Evolutionary conservation across 2,888 invertebrate species (phyloP).

Genomic region (Phortica okadai): DNA sequence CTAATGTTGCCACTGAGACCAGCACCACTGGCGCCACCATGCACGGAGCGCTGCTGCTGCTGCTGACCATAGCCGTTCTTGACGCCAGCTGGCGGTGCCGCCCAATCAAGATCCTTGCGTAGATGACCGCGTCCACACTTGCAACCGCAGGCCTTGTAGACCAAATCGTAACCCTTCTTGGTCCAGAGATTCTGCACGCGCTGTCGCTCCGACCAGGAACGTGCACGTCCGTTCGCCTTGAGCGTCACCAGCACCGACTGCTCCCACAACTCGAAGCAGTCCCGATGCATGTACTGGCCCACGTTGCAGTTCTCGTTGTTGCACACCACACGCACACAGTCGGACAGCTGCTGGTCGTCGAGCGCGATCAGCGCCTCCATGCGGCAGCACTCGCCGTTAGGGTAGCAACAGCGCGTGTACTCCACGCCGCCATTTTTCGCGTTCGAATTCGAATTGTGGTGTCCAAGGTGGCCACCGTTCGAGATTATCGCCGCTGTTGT

Average conservation of each 20-base stretch:
- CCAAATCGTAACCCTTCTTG: slow-evolving; percentile 97
- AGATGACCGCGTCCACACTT: slow-evolving; percentile 94
- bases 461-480: slow-evolving; percentile 17
- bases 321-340: slow-evolving; percentile 92
- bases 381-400: slow-evolving; percentile 87
- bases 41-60: slow-evolving; percentile 34
- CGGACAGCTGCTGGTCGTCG: slow-evolving; percentile 86
- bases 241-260: slow-evolving; percentile 90
- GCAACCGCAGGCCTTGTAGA: slow-evolving; percentile 96
- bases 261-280: slow-evolving; percentile 97
- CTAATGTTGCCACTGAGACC: slow-evolving; percentile 35
- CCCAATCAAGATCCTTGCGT: slow-evolving; percentile 96
- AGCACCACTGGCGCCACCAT: slow-evolving; percentile 29
- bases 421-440: slow-evolving; percentile 25
- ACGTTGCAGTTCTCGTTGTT: slow-evolving; percentile 94
- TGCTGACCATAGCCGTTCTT: slow-evolving; percentile 5
- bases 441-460: slow-evolving; percentile 29
- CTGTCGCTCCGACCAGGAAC: slow-evolving; percentile 97
- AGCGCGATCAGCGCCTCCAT: slow-evolving; percentile 79
- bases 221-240: slow-evolving; percentile 92
- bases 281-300: slow-evolving; percentile 96
- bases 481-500: not conserved
- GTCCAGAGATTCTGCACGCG: slow-evolving; percentile 97
- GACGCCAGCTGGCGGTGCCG: slow-evolving; percentile 79
- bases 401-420: slow-evolving; percentile 85